Base-by-base conservation (phyloP, 2,797 vertebrate species). In the Dipus sagitta region DNA sequence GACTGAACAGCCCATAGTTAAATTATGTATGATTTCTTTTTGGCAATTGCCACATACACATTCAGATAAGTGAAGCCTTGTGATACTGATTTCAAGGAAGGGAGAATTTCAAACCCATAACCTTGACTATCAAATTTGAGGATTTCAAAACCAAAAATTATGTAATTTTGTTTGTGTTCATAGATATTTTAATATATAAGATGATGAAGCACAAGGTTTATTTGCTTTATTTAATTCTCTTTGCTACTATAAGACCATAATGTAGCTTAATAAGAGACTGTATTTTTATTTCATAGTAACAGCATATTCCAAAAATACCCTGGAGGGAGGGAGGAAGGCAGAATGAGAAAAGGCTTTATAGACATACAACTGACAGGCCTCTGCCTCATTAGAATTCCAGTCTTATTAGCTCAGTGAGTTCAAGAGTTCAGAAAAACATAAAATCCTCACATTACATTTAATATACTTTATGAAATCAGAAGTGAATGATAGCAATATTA, bases 381-480 rank as follows among this genome's bases (percentile, higher is more conserved):
- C 86, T 70, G 79, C 82, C 64, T 95, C 42, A 58, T 38, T 93
- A 80, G 52, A 90, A 96, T 95, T 96, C 84, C 91, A 93, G 52
- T 32, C 86, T 76, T 93, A 84, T 78, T 95, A 96, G 42, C 86
- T 95, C 86, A 96, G 64, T 30, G 54, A 32, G 91, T 93, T 95
- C 92, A 93, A 89, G 84, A 96, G 94, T 95, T 95, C 91, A 94
- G 30, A 75, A 32, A 20, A 78, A 38, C 74, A 91, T 91, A 72
- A 92, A 92, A 64, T 91, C 58, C 26, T 26, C 58, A 94, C 60
- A 62, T 65, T 79, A 17, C 85, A 74, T 70, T 81, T 84, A 38
- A 89, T 92, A 75, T 26, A 42, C 34, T 89, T 91, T 75, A 84
- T 86, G 77, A 92, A 96, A 85, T 75, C 75, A 94, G 85, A 92